Conservation (phyloP, 92 coral and sea anemone species). For the Heliopora coerulea region DNA sequence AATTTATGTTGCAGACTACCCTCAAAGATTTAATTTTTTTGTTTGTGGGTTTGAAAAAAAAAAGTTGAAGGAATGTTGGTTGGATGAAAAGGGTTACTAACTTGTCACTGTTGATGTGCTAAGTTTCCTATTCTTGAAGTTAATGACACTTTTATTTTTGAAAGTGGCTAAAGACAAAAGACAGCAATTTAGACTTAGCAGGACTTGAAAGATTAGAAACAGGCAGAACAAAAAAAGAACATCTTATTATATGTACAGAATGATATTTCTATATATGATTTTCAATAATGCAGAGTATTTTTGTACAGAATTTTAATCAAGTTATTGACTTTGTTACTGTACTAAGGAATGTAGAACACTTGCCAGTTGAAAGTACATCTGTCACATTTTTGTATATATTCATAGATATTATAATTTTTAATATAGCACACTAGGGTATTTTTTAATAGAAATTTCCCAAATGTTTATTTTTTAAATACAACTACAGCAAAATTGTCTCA, state of each 20-base stretch:
- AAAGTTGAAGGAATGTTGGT: no score
- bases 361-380: not conserved
- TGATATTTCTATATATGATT: conserved; percentile 41
- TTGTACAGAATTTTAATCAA: conserved; percentile 30
- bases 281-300: conserved; percentile 34
- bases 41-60: no score
- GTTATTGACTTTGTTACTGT: not conserved
- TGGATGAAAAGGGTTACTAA: no score
- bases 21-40: no score
- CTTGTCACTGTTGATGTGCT: no score
- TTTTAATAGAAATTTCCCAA: not conserved
- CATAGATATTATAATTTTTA: conserved; percentile 29
- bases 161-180: no score
- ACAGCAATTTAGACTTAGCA: not conserved
- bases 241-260: conserved; percentile 34
- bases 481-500: conserved; percentile 6
- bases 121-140: no score
- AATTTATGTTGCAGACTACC: no score
- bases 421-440: conserved; percentile 2
- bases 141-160: no score
- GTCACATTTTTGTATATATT: conserved; percentile 37
- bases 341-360: not conserved
- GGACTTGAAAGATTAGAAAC: no score
- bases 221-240: no score
- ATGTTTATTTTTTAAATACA: not conserved